Evolutionary conservation across 2,888 invertebrate genomes (phyloP).

Genomic region (Brachyptera risi): DNA sequence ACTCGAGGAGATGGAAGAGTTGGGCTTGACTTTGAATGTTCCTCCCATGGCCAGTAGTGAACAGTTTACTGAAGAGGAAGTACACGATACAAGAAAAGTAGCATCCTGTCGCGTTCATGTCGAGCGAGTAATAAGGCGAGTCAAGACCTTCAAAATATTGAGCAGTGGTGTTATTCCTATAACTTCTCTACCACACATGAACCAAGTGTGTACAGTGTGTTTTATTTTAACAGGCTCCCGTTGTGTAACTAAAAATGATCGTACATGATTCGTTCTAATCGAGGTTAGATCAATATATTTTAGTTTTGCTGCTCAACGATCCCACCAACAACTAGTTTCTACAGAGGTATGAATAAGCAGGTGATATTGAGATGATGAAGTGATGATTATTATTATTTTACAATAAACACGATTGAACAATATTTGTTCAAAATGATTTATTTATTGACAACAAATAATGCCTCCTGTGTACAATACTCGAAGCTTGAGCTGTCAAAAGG

Average conservation of each 20-base stretch:
- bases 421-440: too few species aligned
- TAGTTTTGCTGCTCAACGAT: too few species aligned
- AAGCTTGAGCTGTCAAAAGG: too few species aligned
- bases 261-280: too few species aligned
- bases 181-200: background rate
- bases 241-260: slow-evolving; percentile 2
- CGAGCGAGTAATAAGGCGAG: background rate
- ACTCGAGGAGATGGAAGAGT: background rate
- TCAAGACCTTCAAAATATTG: slow-evolving; percentile 5
- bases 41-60: slow-evolving; percentile 14
- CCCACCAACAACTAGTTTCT: too few species aligned
- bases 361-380: too few species aligned
- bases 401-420: too few species aligned
- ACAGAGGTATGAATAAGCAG: too few species aligned
- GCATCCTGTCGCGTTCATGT: slow-evolving; percentile 13
- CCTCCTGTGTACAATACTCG: too few species aligned
- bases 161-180: background rate
- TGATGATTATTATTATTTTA: too few species aligned
- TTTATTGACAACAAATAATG: too few species aligned
- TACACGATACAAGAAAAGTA: slow-evolving; percentile 2
- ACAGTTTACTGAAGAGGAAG: slow-evolving; percentile 12
- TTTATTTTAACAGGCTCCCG: slow-evolving; percentile 8
- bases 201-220: slow-evolving; percentile 14
- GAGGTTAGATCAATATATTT: too few species aligned
- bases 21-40: slow-evolving; percentile 7